These are phyloP conservation scores for Heterotis niloticus DNA, from an alignment of 2,113 vertebrate species.

Conservation along the genomic window DNA sequence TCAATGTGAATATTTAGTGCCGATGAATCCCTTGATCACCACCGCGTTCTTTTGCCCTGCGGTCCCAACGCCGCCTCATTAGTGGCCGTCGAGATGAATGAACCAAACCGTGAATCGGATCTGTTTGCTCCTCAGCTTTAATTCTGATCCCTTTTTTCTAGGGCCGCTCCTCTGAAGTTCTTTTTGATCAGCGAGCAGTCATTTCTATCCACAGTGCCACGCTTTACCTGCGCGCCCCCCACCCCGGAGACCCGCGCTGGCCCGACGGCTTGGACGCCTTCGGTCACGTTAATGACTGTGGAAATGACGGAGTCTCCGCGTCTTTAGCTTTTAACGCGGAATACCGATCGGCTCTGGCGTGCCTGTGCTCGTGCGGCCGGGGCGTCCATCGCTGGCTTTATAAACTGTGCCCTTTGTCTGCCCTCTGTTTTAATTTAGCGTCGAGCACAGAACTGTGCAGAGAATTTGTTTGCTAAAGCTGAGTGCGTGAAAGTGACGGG, in stretches of 20 bases:
- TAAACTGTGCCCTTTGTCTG: too few species aligned
- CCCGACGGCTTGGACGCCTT: background rate
- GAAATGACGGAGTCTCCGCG: constrained; percentile 4
- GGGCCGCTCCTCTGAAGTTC: background rate
- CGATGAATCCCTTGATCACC: background rate
- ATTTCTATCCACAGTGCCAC: background rate
- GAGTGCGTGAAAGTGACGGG: background rate
- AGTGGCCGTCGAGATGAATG: background rate
- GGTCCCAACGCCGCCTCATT: background rate
- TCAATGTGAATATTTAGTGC: background rate
- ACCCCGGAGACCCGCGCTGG: background rate
- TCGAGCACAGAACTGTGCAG: background rate
- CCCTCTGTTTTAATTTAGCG: background rate
- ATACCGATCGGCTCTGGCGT: background rate
- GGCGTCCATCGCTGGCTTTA: constrained; percentile 9
- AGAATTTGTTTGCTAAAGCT: background rate
- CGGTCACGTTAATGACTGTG: background rate
- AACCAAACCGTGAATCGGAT: background rate
- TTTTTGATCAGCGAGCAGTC: background rate
- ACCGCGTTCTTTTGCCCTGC: background rate
- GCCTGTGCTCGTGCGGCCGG: background rate
- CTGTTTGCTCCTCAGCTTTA: background rate
- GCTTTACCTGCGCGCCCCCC: background rate
- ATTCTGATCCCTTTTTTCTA: background rate
- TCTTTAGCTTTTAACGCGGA: background rate